Conservation (phyloP, 2,113 vertebrate species). For the Colistium nudipinnis region DNA sequence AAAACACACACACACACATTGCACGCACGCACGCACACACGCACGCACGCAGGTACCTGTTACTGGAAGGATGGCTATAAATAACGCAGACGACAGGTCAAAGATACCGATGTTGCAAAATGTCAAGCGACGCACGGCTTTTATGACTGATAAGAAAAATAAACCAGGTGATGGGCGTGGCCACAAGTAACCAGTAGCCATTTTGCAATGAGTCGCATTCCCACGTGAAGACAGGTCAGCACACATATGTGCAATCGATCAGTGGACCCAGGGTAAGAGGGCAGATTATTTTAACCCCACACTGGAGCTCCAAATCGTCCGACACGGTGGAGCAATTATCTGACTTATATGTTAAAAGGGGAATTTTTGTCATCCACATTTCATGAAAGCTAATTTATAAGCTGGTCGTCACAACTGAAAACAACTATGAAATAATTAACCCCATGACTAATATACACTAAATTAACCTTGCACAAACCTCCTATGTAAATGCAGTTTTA, state of each 20-base stretch:
- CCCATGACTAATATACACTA: neutral
- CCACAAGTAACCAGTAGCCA: neutral
- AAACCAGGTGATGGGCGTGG: neutral
- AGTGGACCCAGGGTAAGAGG: neutral
- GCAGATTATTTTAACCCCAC: conserved; percentile 7
- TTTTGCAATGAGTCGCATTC: conserved; percentile 10
- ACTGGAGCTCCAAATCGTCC: conserved; percentile 19
- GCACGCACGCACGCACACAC: too few relatives aligned
- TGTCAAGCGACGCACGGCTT: conserved; percentile 7
- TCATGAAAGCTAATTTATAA: neutral
- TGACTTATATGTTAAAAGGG: neutral
- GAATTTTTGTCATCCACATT: neutral
- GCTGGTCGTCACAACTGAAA: too few relatives aligned
- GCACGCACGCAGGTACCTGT: conserved; percentile 34
- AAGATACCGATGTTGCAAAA: conserved; percentile 40
- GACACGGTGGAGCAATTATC: neutral
- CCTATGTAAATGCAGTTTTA: neutral
- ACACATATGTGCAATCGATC: conserved; percentile 1
- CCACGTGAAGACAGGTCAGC: neutral
- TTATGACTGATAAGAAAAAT: conserved; percentile 28
- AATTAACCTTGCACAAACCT: neutral
- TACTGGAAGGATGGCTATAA: conserved; percentile 56
- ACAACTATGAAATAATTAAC: neutral
- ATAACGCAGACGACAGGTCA: conserved; percentile 50
- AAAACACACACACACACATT: conserved; percentile 25